A percentile compares a stretch with the other conserved stretches of the same genome.
Evolutionary conservation across 2,888 invertebrate genomes (phyloP).

Genomic region (Bellardia bayeri): DNA sequence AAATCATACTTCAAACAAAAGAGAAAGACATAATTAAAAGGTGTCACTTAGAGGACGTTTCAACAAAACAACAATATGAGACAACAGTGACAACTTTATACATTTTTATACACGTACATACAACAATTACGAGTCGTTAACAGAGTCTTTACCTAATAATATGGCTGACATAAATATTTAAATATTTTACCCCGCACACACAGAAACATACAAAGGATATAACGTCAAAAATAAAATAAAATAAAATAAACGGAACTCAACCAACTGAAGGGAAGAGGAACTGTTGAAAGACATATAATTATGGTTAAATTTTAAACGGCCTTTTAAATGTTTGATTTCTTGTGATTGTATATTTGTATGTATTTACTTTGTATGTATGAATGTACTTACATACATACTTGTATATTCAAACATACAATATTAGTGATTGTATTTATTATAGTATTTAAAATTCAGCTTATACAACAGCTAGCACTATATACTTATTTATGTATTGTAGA

Average conservation of each 20-base stretch:
- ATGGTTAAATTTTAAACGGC: slow-evolving; percentile 63
- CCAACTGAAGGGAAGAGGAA: not conserved
- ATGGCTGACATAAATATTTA: slow-evolving; percentile 58
- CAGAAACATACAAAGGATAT: not conserved
- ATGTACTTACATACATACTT: no score
- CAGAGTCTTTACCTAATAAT: slow-evolving; percentile 59
- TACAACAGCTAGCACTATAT: not conserved
- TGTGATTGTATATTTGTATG: not conserved
- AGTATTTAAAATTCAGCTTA: slow-evolving; percentile 37
- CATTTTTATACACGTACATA: not conserved
- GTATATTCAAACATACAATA: not conserved
- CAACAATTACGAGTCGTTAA: slow-evolving; percentile 44
- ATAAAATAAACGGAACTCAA: not conserved
- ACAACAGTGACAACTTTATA: slow-evolving; percentile 5
- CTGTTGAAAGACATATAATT: slow-evolving; percentile 55
- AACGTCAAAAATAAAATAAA: not conserved
- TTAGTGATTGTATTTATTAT: slow-evolving; percentile 9
- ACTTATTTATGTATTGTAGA: not conserved
- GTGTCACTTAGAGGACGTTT: slow-evolving; percentile 66
- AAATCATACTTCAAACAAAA: slow-evolving; percentile 58
- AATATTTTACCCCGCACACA: slow-evolving; percentile 14
- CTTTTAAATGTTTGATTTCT: slow-evolving; percentile 52
- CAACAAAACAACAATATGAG: slow-evolving; percentile 41
- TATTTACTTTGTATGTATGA: not conserved
- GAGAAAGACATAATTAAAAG: slow-evolving; percentile 66